Conservation (phyloP, 2,113 vertebrate genomes). For the Pygoscelis antarcticus region DNA sequence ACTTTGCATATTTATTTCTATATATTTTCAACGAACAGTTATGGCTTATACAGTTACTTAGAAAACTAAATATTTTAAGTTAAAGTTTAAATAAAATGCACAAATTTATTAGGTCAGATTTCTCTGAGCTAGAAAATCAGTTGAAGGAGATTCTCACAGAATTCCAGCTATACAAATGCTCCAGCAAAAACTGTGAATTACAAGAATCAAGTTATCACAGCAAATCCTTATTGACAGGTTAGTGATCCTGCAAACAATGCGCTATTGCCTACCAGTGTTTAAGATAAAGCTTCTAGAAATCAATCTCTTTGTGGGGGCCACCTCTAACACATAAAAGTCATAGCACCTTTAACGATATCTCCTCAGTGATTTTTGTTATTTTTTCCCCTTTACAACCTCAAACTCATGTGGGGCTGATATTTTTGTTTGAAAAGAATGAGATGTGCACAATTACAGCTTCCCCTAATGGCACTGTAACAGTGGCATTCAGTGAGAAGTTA, state of each 20-base stretch:
- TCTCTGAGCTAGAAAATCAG: not conserved
- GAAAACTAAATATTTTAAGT: not conserved
- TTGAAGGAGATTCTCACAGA: not conserved
- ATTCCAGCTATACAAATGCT: not conserved
- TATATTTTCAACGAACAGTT: not conserved
- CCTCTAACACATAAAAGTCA: not conserved
- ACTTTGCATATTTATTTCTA: not conserved
- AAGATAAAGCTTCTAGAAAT: not conserved
- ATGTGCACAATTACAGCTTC: not conserved
- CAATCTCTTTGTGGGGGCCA: not conserved
- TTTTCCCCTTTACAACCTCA: not conserved
- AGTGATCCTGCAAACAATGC: not conserved
- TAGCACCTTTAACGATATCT: not conserved
- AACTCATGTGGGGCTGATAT: fast-evolving
- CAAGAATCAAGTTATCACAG: not conserved
- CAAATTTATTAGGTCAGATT: not conserved
- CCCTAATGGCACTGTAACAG: not conserved
- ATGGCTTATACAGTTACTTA: not conserved
- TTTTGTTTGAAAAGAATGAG: not conserved
- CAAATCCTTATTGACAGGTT: conserved; percentile 13
- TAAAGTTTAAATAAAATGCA: not conserved
- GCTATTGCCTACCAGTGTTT: not conserved
- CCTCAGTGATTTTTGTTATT: not conserved
- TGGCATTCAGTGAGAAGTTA: not conserved
- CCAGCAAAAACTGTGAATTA: not conserved